These are phyloP conservation scores for Antigone vipio DNA, from an alignment of 2,113 vertebrate species.

Conservation along the genomic window DNA sequence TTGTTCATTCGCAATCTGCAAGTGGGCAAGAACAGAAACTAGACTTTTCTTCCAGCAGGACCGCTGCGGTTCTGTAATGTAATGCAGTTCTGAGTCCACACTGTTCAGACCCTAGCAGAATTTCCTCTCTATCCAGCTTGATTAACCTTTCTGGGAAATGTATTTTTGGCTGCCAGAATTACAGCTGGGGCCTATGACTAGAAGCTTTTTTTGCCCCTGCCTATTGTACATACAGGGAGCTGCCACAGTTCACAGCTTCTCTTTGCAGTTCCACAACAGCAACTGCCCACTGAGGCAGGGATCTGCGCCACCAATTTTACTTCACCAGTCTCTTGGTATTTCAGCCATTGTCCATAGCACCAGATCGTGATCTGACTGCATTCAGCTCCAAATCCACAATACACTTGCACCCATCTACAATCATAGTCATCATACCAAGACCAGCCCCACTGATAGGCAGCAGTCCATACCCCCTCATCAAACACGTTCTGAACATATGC, in stretches of 20 bases:
- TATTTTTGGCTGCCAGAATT: neutral
- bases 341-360: neutral
- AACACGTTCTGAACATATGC: neutral
- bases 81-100: neutral
- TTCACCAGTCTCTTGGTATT: neutral
- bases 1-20: neutral
- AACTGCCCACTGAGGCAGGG: neutral
- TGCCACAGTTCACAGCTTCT: neutral
- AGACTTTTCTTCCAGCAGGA: neutral
- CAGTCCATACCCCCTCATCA: neutral
- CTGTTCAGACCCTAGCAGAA: neutral
- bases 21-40: neutral
- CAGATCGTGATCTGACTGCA: neutral
- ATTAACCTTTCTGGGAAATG: neutral
- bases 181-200: neutral
- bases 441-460: neutral
- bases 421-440: neutral
- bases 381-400: neutral
- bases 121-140: neutral
- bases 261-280: neutral
- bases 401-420: neutral
- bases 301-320: neutral
- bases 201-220: neutral
- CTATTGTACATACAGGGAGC: neutral
- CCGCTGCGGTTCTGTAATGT: neutral